Base-by-base conservation (phyloP, 2,888 invertebrate genomes). In the Caenorhabditis sinica region DNA sequence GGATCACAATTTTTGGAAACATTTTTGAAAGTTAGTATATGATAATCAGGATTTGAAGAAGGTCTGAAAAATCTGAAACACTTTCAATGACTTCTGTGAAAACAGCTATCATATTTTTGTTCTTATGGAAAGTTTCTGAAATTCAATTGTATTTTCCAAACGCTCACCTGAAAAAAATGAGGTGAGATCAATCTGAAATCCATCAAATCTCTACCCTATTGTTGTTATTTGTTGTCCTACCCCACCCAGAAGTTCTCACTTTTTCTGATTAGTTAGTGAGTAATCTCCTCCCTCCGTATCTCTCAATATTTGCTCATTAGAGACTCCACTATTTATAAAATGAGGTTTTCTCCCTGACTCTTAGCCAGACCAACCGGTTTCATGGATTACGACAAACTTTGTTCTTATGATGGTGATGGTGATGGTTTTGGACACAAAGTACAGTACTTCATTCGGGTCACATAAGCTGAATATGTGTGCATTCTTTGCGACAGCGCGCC, bases 241-340 rank as follows among this genome's bases (percentile, higher is more conserved):
- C n/a, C n/a, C n/a, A n/a, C 43, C 63, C n/a, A 8, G 15, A 68
- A 30, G n/a, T 15, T 53, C 36, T 13, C 40, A 9, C 11, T 53
- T 51, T 36, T 53, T 23, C 17, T 63, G 36, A 63, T 63, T 63
- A 63, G 63, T 63, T 53, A 74, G 36, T 74, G 63, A 63, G 49
- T 63, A 51, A 63, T 74, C 53, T 13, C 8, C 23, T 36, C 13
- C 20, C 17, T n/a, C 40, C 40, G 9, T 13, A 13, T 40, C 13
- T 49, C 20, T 20, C 63, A 74, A 63, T 74, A 63, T 74, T 74
- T 63, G 36, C 51, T 63, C 73, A 53, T 9, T 36, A 28, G 20
- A 63, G 49, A 49, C 20, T 20, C 61, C 61, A 40, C 61, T 63
- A 53, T 63, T 63, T 63, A 63, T 63, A 63, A 63, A 63, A 63